Evolutionary conservation across 2,113 vertebrate genomes (phyloP).

Genomic region (Sinocyclocheilus anophthalmus): DNA sequence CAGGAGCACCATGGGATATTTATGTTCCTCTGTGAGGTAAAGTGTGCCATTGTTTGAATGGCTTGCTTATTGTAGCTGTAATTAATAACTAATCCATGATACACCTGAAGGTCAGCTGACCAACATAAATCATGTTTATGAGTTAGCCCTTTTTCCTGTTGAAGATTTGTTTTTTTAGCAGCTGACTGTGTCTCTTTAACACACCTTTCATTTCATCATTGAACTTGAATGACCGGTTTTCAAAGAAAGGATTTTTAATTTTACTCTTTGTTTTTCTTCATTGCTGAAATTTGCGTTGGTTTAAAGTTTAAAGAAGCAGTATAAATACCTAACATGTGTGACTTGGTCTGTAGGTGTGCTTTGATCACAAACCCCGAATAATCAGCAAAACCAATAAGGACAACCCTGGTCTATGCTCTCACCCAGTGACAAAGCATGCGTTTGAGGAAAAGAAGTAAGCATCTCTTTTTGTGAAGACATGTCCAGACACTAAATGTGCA

Average conservation of each 20-base stretch:
- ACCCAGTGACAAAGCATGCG: constrained; percentile 89
- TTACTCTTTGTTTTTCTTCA: not conserved
- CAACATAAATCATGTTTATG: not conserved
- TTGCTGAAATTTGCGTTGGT: not conserved
- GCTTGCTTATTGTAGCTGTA: not conserved
- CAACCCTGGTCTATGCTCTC: constrained; percentile 87
- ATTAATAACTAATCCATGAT: not conserved
- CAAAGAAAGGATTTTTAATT: not conserved
- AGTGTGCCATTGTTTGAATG: constrained; percentile 12
- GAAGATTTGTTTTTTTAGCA: not conserved
- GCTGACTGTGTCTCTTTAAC: not conserved
- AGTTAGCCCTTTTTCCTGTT: not conserved
- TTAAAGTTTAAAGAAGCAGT: not conserved
- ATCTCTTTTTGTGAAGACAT: constrained; percentile 16
- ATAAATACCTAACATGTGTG: constrained; percentile 38
- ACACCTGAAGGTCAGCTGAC: not conserved
- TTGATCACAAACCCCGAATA: constrained; percentile 98
- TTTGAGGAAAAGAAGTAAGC: constrained; percentile 97
- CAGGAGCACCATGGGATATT: constrained; percentile 95
- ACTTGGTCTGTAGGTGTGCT: constrained; percentile 84
- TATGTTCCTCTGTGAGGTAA: constrained; percentile 96
- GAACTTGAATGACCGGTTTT: constrained; percentile 19
- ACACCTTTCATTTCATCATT: constrained; percentile 16
- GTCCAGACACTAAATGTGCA: constrained; percentile 6
- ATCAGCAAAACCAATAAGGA: constrained; percentile 98